These are phyloP conservation scores for Magallana nippona DNA, from an alignment of 2,888 invertebrate species.

Conservation along the genomic window DNA sequence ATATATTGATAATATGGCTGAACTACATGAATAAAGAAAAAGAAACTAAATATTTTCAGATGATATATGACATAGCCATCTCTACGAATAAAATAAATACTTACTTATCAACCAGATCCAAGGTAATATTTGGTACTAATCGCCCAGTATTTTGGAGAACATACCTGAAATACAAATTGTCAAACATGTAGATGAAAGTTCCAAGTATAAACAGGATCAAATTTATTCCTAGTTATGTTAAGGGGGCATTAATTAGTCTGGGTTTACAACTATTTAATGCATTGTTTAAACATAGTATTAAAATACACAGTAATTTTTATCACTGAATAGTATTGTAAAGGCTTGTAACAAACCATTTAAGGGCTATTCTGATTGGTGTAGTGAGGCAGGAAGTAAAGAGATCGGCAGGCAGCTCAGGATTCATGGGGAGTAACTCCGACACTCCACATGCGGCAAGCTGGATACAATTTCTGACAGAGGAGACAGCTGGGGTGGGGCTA, in stretches of 20 bases:
- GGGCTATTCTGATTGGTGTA: constrained; percentile 97
- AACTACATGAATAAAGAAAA: not conserved
- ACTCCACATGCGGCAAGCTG: constrained; percentile 97
- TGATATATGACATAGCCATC: no score
- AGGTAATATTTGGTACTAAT: constrained; percentile 89
- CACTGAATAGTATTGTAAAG: no score
- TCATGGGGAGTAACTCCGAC: constrained; percentile 97
- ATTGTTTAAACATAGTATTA: no score
- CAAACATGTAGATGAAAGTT: no score
- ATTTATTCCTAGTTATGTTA: no score
- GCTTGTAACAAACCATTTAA: constrained; percentile 86
- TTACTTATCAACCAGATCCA: constrained; percentile 94
- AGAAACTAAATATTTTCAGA: not conserved
- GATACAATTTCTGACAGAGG: constrained; percentile 91
- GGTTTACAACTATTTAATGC: no score
- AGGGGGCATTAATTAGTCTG: no score
- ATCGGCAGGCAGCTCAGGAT: constrained; percentile 97
- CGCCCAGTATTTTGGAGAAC: constrained; percentile 91
- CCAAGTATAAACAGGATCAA: no score
- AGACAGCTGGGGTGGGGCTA: constrained; percentile 46
- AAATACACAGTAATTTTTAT: no score
- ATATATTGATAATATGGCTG: not conserved
- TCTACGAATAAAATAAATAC: constrained; percentile 69
- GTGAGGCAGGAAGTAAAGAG: constrained; percentile 98
- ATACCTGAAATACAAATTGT: constrained; percentile 82